Conservation (phyloP, 2,113 vertebrate genomes). For the Cyrtonyx montezumae region DNA sequence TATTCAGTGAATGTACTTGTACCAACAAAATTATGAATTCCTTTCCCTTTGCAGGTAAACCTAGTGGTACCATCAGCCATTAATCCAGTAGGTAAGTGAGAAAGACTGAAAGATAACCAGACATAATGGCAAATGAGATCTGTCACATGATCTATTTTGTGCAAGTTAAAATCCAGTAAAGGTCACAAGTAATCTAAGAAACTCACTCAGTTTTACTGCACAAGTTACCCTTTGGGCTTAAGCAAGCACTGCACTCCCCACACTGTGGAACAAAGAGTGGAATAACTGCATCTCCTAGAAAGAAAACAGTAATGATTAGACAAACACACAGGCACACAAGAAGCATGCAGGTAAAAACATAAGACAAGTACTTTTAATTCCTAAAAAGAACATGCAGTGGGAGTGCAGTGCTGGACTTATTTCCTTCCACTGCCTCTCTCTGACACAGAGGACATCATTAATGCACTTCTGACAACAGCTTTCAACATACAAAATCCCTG, state of each 20-base stretch:
- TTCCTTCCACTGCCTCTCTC: neutral
- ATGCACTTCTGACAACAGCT: neutral
- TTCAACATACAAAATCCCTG: neutral
- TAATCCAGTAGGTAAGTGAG: neutral
- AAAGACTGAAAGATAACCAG: constrained; percentile 25
- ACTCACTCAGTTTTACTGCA: constrained; percentile 66
- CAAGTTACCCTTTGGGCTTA: constrained; percentile 55
- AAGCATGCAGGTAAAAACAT: neutral
- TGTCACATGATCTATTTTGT: neutral
- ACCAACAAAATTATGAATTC: constrained; percentile 56
- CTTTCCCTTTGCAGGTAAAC: constrained; percentile 77
- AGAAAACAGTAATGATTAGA: neutral
- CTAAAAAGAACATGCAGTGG: neutral
- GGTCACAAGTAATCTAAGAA: neutral
- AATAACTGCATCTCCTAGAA: constrained; percentile 77
- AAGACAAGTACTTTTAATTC: neutral
- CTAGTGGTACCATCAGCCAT: constrained; percentile 77
- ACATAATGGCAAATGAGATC: constrained; percentile 9
- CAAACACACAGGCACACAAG: neutral
- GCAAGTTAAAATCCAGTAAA: neutral
- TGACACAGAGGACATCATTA: neutral
- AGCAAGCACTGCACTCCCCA: constrained; percentile 68
- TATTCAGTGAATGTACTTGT: constrained; percentile 79
- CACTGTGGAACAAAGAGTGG: constrained; percentile 73
- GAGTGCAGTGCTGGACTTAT: neutral